Base-by-base conservation (phyloP, 2,113 vertebrate genomes). In the Crocuta crocuta region DNA sequence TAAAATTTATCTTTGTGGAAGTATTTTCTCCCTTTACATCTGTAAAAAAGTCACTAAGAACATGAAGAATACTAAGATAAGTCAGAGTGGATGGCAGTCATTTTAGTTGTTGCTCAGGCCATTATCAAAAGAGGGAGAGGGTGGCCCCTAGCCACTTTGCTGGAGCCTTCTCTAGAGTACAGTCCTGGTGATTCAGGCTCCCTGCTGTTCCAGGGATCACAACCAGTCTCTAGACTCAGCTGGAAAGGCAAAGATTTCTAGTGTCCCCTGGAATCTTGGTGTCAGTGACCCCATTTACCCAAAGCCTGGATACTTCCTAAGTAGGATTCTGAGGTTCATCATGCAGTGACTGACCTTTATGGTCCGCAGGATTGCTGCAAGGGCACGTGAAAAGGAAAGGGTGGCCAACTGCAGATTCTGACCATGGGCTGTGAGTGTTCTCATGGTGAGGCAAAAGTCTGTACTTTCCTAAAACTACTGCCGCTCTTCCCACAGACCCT, bases 181-280 rank as follows among this genome's bases (percentile, higher is more conserved):
- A 24, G 33, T 48, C 90, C 53, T 53, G 53, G n/a, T 73, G 48
- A 61, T 78, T 66, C 80, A 80, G 39, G 19, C 53, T 78, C 68
- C 33, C 65, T 65, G 91, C 79, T 84, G 9, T 86, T 74, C 33
- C 7, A 87, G 94, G 48, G 74, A 80, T 91, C 70, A 91, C 10
- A 53, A 76, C 9, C 17, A 70, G 33, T 83, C 94, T 94, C 61
- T 19, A 88, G 39, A 83, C 45, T 74, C 70, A 74, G 74, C 9
- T n/a, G 63, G 53, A 79, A 68, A 86, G 17, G 33, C 11, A 71
- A 84, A 90, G 39, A 78, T 35, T 83, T 81, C 82, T 33, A 91
- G 19, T 21, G 48, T 73, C 21, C 45, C 73, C 63, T 90, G 24
- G 43, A 94, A 39, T 63, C 87, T 74, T 80, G 35, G 85, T n/a